Evolutionary conservation across 2,888 invertebrate species (phyloP).

Genomic region (Thymelicus acteon): DNA sequence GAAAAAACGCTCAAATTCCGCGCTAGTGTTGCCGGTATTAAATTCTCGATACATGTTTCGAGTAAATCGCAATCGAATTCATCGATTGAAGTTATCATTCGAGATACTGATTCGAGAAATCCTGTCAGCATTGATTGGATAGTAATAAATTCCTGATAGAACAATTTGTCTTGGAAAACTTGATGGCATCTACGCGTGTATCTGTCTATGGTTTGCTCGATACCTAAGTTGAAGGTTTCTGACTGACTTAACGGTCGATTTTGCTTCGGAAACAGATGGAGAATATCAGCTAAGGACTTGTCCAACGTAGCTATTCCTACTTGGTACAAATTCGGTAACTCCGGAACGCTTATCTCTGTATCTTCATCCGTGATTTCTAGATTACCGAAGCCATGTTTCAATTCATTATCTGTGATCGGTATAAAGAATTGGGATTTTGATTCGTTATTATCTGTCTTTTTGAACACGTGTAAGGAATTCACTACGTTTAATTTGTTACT

Average conservation of each 20-base stretch:
- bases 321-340: constrained; percentile 67
- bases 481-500: constrained; percentile 74
- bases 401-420: constrained; percentile 67
- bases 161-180: constrained; percentile 79
- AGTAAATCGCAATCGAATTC: constrained; percentile 72
- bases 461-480: constrained; percentile 74
- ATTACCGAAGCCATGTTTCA: constrained; percentile 71
- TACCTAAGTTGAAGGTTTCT: constrained; percentile 72
- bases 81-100: constrained; percentile 63
- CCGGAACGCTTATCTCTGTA: constrained; percentile 64
- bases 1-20: constrained; percentile 73
- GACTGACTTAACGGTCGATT: constrained; percentile 78
- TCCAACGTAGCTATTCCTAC: constrained; percentile 63
- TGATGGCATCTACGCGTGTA: constrained; percentile 79
- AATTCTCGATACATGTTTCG: constrained; percentile 72
- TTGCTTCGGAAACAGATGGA: constrained; percentile 76
- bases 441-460: constrained; percentile 72
- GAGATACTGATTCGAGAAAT: constrained; percentile 61
- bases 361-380: constrained; percentile 71
- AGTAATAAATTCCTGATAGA: constrained; percentile 74
- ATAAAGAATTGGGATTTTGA: constrained; percentile 81
- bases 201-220: constrained; percentile 76
- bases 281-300: constrained; percentile 68
- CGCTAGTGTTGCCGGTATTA: constrained; percentile 64
- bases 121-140: constrained; percentile 70